Conservation (phyloP, 2,797 vertebrate genomes). For the Gadopsis bispinosus region DNA sequence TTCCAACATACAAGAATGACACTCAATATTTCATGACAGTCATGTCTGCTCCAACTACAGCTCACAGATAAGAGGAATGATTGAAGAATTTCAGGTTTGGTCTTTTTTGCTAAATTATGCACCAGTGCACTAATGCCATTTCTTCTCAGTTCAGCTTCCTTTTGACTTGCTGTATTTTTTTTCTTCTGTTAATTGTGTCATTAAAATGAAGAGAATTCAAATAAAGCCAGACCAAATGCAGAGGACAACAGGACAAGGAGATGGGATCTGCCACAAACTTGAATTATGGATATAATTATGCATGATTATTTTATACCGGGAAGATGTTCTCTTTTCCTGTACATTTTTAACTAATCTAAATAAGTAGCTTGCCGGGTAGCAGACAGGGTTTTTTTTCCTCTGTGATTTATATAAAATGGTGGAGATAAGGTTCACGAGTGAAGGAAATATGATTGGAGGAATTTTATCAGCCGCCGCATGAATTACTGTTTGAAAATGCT, state of each 20-base stretch:
- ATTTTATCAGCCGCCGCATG: constrained; percentile 99
- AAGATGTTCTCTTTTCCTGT: constrained; percentile 98
- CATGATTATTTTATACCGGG: constrained; percentile 98
- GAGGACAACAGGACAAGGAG: constrained; percentile 98
- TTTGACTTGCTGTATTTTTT: constrained; percentile 80
- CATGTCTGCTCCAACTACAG: constrained; percentile 66
- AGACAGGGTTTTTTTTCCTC: constrained; percentile 88
- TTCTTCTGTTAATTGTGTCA: constrained; percentile 93
- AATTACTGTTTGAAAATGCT: constrained; percentile 99
- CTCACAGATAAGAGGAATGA: constrained; percentile 69
- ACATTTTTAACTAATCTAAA: constrained; percentile 99
- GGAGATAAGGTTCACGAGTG: constrained; percentile 99
- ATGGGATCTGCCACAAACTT: constrained; percentile 99
- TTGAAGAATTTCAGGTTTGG: constrained; percentile 77
- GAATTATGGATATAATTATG: constrained; percentile 99
- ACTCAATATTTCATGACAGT: constrained; percentile 69
- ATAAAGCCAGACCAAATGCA: constrained; percentile 92
- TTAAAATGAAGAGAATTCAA: constrained; percentile 95
- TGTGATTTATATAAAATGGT: constrained; percentile 99
- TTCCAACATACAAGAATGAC: constrained; percentile 58
- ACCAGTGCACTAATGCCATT: constrained; percentile 52
- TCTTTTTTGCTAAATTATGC: constrained; percentile 68
- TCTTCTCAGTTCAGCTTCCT: constrained; percentile 77
- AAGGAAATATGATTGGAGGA: constrained; percentile 99
- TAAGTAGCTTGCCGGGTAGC: constrained; percentile 96